A percentile compares a stretch with the other conserved stretches of the same genome.
Conservation (phyloP, 2,113 vertebrate species). For the Cynocephalus volans region DNA sequence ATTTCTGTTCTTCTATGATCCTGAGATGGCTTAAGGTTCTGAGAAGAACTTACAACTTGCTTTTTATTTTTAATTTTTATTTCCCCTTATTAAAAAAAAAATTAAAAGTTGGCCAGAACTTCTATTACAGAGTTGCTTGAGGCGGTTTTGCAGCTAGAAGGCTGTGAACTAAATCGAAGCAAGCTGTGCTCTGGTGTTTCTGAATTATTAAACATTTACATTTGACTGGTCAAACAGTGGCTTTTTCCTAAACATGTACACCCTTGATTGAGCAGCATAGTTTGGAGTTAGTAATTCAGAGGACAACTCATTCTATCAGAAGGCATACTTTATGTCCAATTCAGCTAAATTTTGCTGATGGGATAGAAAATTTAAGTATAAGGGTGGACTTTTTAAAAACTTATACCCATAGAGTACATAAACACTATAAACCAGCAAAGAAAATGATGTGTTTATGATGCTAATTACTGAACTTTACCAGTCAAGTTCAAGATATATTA, state of each 20-base stretch:
- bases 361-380: slow-evolving; percentile 54
- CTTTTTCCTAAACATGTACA: slow-evolving; percentile 36
- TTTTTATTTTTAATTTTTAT: slow-evolving; percentile 32
- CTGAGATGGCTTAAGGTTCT: neutral
- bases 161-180: slow-evolving; percentile 32
- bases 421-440: slow-evolving; percentile 64
- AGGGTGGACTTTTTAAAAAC: slow-evolving; percentile 19
- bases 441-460: slow-evolving; percentile 66
- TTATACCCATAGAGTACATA: slow-evolving; percentile 13
- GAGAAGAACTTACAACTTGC: slow-evolving; percentile 1
- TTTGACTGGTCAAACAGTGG: slow-evolving; percentile 13
- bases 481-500: neutral
- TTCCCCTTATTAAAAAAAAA: neutral
- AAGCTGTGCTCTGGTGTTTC: slow-evolving; percentile 49
- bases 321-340: slow-evolving; percentile 53
- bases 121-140: slow-evolving; percentile 39
- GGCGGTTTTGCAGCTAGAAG: neutral
- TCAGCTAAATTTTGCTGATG: slow-evolving; percentile 56
- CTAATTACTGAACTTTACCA: slow-evolving; percentile 42
- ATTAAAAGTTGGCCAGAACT: slow-evolving; percentile 32
- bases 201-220: slow-evolving; percentile 73
- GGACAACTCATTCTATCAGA: slow-evolving; percentile 42
- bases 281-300: slow-evolving; percentile 31
- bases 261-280: neutral
- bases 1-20: neutral